phyloP scores from a whole-genome alignment of 2,797 vertebrate species.

The Gobio occitaniae region DNA sequence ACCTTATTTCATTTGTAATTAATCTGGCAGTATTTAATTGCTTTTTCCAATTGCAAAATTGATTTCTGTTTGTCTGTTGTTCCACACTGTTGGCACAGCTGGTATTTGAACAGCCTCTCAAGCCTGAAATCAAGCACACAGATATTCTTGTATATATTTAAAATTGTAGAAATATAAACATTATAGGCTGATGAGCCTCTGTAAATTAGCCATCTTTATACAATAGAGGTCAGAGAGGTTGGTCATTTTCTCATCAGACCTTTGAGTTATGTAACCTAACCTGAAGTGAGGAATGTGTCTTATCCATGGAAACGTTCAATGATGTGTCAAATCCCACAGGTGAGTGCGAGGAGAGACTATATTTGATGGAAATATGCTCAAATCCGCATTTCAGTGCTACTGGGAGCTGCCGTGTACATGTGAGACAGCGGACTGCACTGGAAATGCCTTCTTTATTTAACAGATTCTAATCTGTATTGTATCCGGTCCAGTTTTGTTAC shows the following conservation, averaged over 20 bases:
- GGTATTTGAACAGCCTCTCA: too few species aligned
- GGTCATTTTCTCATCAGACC: not conserved
- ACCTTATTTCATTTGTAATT: not conserved
- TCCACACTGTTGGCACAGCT: constrained; percentile 57
- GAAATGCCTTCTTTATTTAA: not conserved
- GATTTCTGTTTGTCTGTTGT: constrained; percentile 60
- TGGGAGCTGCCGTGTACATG: not conserved
- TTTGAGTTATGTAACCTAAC: constrained; percentile 9
- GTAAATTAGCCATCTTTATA: constrained; percentile 15
- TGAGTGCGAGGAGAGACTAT: constrained; percentile 23
- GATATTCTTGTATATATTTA: too few species aligned
- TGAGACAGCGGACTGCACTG: not conserved
- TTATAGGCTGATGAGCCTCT: not conserved
- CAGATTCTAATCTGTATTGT: constrained; percentile 3
- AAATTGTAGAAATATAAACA: not conserved
- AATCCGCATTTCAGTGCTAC: not conserved
- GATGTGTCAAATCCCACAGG: constrained; percentile 44
- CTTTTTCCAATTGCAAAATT: constrained; percentile 42
- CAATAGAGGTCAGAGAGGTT: not conserved
- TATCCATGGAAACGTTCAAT: constrained; percentile 27
- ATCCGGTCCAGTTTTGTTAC: not conserved
- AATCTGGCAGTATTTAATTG: constrained; percentile 61
- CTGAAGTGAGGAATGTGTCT: constrained; percentile 38
- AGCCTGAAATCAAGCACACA: too few species aligned
- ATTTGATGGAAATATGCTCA: constrained; percentile 19